Base-by-base conservation (phyloP, 2,888 invertebrate genomes). In the Diogma glabrata region DNA sequence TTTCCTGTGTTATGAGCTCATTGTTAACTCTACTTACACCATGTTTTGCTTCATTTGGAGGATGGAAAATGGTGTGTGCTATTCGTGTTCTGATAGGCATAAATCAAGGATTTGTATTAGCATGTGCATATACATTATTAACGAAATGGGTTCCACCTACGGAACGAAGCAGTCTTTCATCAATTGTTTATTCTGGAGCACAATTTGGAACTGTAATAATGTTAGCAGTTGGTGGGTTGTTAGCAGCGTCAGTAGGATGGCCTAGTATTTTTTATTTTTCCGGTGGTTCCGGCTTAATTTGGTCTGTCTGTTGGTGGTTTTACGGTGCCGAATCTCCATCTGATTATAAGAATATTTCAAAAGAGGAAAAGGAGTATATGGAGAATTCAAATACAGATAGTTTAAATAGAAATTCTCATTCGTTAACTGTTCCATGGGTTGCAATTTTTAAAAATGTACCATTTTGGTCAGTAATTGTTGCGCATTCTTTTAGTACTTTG, bases 191-290 rank as follows among this genome's bases (percentile, higher is more conserved):
- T 62, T 75, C 79, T 52, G 87, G 87, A 47, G 78, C 79, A n/a
- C 83, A 84, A 60, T 70, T 85, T 3, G 88, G 88, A 3, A 84
- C 84, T n/a, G 81, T 85, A 1, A 61, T 85, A 8, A 78, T 84
- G 48, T 70, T 87, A 58, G 74, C 82, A 8, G 65, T 79, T 20
- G 78, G 84, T 9, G 88, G 88, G 0, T 67, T 77, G 4, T 72
- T 89, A 38, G 71, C 83, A 1, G 77, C 77, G 1, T 76, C 79
- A 0, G 61, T 65, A 0, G 84, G 86, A 0, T 87, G 87, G 87
- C 79, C 82, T 1, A 75, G 79, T 1, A 78, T 81, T 52, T 87
- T 86, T 67, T 87, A 86, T 61, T 63, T 77, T 1, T 81, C 82
- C 61, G 84, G 84, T 0, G 67, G 67, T 4, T 59, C 78, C 1